These are phyloP conservation scores for Hofmannophila pseudospretella DNA, from an alignment of 2,888 invertebrate genomes.

Conservation along the genomic window DNA sequence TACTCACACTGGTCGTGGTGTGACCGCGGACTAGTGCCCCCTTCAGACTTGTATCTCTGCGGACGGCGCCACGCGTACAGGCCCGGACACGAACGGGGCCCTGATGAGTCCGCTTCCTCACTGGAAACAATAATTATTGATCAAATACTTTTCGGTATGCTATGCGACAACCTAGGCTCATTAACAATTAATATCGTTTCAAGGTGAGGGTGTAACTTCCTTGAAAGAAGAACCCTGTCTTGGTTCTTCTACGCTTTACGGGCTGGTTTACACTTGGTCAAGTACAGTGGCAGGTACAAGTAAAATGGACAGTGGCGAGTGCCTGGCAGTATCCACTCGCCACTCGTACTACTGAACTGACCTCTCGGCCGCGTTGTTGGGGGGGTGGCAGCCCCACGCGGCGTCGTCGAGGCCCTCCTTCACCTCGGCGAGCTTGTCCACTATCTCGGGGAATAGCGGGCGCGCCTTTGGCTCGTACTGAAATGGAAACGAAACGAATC, in stretches of 20 bases:
- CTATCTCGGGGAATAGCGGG: constrained; percentile 91
- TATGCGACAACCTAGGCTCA: too few species aligned
- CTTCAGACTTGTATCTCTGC: constrained; percentile 49
- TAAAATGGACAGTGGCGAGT: too few species aligned
- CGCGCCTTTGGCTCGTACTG: constrained; percentile 94
- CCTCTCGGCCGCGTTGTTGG: constrained; percentile 58
- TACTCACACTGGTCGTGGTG: constrained; percentile 35
- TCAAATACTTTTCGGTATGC: too few species aligned
- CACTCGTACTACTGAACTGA: too few species aligned
- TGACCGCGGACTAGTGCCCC: constrained; percentile 32
- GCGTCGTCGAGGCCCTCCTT: constrained; percentile 74
- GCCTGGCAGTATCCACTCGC: too few species aligned
- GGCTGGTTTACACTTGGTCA: too few species aligned
- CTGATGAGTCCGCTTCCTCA: constrained; percentile 59
- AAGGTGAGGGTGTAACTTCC: too few species aligned
- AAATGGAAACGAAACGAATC: constrained; percentile 30
- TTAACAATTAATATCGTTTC: too few species aligned
- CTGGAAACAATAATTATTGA: constrained; percentile 24
- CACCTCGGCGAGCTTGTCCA: constrained; percentile 80
- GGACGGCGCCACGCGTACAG: constrained; percentile 60
- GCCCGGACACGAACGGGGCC: constrained; percentile 65
- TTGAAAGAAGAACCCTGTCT: too few species aligned
- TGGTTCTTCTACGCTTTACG: too few species aligned
- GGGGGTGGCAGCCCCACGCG: constrained; percentile 50
- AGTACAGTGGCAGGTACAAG: too few species aligned